phyloP scores from a whole-genome alignment of 1,140 invertebrate species.

The Saccostrea echinata region DNA sequence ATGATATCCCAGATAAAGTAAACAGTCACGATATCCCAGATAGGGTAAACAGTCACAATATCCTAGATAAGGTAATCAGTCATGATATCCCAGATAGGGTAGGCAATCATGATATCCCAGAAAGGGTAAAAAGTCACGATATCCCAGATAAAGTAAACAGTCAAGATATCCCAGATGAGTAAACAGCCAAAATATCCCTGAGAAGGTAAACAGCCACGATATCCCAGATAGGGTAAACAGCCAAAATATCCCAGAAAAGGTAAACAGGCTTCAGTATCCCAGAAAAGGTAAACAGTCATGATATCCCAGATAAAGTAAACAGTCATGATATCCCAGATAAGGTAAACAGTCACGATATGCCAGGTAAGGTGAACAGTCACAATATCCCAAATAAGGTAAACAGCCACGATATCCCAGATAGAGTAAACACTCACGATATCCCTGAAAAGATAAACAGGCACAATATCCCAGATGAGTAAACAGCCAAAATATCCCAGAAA shows the following conservation, averaged over 20 bases:
- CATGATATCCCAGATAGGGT: too few relatives aligned
- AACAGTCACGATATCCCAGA: too few relatives aligned
- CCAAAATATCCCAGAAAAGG: conserved; percentile 86
- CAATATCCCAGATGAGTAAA: too few relatives aligned
- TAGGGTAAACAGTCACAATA: too few relatives aligned
- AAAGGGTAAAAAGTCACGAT: conserved; percentile 95
- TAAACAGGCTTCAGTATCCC: conserved; percentile 86
- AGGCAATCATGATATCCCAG: conserved; percentile 97
- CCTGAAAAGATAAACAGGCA: too few relatives aligned
- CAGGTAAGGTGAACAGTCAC: not conserved
- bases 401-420: too few relatives aligned
- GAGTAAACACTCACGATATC: too few relatives aligned
- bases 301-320: not conserved
- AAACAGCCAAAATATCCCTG: conserved; percentile 93
- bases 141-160: conserved; percentile 73
- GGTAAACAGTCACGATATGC: too few relatives aligned
- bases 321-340: conserved; percentile 83
- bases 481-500: too few relatives aligned
- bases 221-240: conserved; percentile 88
- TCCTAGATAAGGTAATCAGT: too few relatives aligned
- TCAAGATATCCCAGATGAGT: conserved; percentile 89
- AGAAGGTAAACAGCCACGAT: not conserved
- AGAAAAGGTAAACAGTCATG: not conserved
- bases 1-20: too few relatives aligned
- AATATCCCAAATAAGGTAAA: not conserved